Evolutionary conservation across 2,888 invertebrate species (phyloP), one percentile per base, ranked within the genome.

Genomic region (Zele albiditarsus): DNA sequence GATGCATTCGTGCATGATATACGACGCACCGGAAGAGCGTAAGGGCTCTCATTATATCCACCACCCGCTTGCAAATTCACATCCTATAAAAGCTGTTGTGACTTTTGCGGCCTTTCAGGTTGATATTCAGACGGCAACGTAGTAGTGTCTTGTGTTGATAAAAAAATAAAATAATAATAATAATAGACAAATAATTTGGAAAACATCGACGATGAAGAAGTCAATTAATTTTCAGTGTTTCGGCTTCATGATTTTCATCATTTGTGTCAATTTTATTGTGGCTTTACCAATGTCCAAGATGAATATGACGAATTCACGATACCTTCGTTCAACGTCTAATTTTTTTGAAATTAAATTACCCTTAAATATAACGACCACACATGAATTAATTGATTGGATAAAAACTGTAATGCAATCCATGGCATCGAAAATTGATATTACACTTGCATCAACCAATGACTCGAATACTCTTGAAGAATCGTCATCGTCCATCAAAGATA

Each of bases 351-450:
- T 88, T 3, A 83, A 85, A 1, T 62, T 86, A 14, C 87, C 87
- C 0, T 65, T 85, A 1, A 86, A 86, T 57, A 81, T 86, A 6
- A 80, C 84, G 0, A 81, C 80, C 20, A 83, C 82, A 57, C 86
- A 88, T 1, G 88, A 89, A 42, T 60, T 89, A 1, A 77, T 88
- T 0, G 80, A 83, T 1, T 88, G 87, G 87, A 85, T 87, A 1
- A 86, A 81, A 20, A 88, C 88, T 60, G 88, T 87, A 0, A 85
- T 88, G 83, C 78, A 84, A 4, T 72, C 87, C 38, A 87, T 89
- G 87, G 86, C 89, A 0, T 86, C 89, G 3, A 84, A 79, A 20
- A 83, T 89, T 23, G 89, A 89, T 49, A 84, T 88, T 25, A 88
- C 87, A 1, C 69, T 88, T 8, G 82, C 81, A 0, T 68, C 77